These are phyloP conservation scores for Pterostichus niger DNA, from an alignment of 2,888 invertebrate genomes.

Conservation along the genomic window DNA sequence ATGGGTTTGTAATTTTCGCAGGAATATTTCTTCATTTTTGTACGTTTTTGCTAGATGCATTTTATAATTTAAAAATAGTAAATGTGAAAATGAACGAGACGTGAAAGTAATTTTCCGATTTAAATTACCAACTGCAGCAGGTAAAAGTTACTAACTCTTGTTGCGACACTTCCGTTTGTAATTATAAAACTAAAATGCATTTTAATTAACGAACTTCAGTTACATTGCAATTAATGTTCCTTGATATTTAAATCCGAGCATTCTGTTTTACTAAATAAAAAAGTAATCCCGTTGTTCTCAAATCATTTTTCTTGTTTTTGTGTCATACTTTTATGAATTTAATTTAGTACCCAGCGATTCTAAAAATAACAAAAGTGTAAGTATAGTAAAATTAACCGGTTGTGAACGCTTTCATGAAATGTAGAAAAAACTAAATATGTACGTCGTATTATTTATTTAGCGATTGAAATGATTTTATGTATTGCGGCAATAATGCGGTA, in stretches of 20 bases:
- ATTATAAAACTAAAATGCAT: constrained; percentile 2
- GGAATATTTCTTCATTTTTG: too few relatives aligned
- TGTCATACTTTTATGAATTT: too few relatives aligned
- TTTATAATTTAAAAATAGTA: not conserved
- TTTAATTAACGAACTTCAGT: not conserved
- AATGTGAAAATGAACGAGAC: not conserved
- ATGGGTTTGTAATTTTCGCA: not conserved
- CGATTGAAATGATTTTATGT: too few relatives aligned
- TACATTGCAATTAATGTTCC: not conserved
- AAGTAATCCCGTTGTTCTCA: not conserved
- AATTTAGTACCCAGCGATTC: too few relatives aligned
- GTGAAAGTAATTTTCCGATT: not conserved
- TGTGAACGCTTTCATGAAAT: too few relatives aligned
- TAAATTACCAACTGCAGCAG: constrained; percentile 9
- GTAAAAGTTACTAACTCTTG: not conserved
- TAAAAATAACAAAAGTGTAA: too few relatives aligned
- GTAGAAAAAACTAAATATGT: too few relatives aligned
- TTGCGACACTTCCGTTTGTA: not conserved
- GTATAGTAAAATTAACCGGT: too few relatives aligned
- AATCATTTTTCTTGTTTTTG: too few relatives aligned
- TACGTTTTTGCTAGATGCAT: too few relatives aligned
- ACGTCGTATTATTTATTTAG: too few relatives aligned
- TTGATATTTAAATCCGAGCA: not conserved
- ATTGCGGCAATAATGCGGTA: too few relatives aligned
- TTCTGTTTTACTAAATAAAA: not conserved